A percentile compares a stretch with the other conserved stretches of the same genome.
Conservation (phyloP, 1,140 invertebrate species). For the Drepana arcuata region DNA sequence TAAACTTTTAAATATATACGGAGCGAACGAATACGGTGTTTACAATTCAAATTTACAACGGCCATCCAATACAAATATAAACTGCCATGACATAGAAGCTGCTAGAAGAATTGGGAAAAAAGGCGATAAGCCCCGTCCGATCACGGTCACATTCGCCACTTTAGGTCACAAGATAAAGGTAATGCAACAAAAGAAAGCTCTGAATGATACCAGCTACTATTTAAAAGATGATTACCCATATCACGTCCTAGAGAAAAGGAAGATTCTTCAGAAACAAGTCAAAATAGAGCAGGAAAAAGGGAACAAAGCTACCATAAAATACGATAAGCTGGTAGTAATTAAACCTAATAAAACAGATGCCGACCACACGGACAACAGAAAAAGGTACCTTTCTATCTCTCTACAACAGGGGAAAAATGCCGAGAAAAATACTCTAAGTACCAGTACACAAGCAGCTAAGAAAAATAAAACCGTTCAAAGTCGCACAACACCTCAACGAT, state of each 20-base stretch:
- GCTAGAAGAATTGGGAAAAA: not conserved
- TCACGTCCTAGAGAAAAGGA: not conserved
- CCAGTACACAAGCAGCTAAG: conserved; percentile 9
- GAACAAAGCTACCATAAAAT: not conserved
- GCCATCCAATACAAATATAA: not conserved
- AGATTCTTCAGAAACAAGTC: not conserved
- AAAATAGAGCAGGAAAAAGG: not conserved
- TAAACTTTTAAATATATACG: too few relatives aligned
- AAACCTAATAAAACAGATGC: not conserved
- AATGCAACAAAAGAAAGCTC: not conserved
- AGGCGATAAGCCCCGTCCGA: not conserved
- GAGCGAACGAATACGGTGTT: too few relatives aligned
- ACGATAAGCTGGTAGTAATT: not conserved
- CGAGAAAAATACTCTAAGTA: too few relatives aligned
- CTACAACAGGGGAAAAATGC: too few relatives aligned
- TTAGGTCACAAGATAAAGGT: not conserved
- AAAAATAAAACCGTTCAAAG: conserved; percentile 12
- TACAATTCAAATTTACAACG: too few relatives aligned
- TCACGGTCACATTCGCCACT: not conserved
- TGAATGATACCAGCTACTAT: not conserved
- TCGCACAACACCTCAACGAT: conserved; percentile 1
- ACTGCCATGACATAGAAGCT: not conserved
- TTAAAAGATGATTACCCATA: not conserved
- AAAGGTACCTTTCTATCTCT: too few relatives aligned
- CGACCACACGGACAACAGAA: too few relatives aligned